phyloP scores from a whole-genome alignment of 2,113 vertebrate species.

The Pelecanus crispus region DNA sequence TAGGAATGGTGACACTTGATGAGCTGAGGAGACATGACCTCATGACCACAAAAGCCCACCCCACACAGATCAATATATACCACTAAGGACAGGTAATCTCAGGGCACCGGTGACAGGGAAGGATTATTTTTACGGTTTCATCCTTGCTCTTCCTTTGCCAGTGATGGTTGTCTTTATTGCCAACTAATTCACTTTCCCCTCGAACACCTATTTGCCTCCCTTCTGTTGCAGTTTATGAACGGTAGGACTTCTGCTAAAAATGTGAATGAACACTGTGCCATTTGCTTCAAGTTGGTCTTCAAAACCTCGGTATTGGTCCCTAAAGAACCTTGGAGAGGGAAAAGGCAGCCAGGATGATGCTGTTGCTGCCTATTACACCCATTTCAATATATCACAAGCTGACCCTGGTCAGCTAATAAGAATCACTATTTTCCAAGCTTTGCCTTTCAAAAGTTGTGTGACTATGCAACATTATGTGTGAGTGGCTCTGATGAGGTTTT shows the following conservation, averaged over 20 bases:
- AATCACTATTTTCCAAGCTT: not conserved
- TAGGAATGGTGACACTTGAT: not conserved
- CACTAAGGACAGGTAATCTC: not conserved
- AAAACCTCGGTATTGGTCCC: not conserved
- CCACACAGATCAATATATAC: fast-evolving
- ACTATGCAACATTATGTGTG: too few species aligned
- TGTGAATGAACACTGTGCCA: not conserved
- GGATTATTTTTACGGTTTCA: not conserved
- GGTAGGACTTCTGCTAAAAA: not conserved
- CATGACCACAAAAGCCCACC: fast-evolving
- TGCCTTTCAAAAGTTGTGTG: not conserved
- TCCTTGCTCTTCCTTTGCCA: not conserved
- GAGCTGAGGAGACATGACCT: not conserved
- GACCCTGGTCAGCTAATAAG: not conserved
- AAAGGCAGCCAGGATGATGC: not conserved
- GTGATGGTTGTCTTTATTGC: not conserved
- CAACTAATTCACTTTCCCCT: not conserved
- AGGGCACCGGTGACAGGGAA: not conserved
- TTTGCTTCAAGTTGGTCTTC: not conserved
- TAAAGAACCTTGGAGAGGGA: not conserved
- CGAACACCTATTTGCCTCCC: not conserved
- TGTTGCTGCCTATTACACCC: not conserved
- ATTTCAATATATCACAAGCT: not conserved
- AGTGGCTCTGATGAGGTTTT: not conserved
- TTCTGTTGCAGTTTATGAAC: not conserved